Percentiles rank a stretch among this genome's conserved stretches.
phyloP scores from a whole-genome alignment of 2,797 vertebrate genomes.

The Acanthurus leucopareius region DNA sequence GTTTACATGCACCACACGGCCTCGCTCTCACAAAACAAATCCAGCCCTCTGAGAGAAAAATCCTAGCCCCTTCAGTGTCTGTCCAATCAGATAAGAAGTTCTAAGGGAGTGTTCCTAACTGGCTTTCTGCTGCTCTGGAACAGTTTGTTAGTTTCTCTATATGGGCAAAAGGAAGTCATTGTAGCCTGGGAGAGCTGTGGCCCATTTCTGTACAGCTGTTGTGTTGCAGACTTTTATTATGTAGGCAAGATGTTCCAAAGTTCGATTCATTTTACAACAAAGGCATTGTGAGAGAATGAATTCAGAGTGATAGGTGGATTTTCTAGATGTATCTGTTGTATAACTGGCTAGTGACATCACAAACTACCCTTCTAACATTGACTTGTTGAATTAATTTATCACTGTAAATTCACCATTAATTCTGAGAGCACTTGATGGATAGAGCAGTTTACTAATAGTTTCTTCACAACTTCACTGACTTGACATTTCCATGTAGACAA shows the following conservation, averaged over 20 bases:
- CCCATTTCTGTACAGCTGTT: slow-evolving; percentile 45
- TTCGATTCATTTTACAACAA: slow-evolving; percentile 47
- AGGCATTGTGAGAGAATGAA: slow-evolving; percentile 19
- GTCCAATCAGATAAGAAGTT: slow-evolving; percentile 67
- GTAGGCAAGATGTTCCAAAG: slow-evolving; percentile 38
- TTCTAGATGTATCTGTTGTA: neutral
- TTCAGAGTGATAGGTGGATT: slow-evolving; percentile 22
- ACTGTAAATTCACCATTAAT: neutral
- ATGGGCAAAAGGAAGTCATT: slow-evolving; percentile 56
- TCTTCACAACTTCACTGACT: neutral
- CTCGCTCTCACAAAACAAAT: slow-evolving; percentile 76
- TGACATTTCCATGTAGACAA: neutral
- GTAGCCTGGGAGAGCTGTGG: slow-evolving; percentile 43
- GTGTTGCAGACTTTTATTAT: slow-evolving; percentile 42
- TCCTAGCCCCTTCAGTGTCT: slow-evolving; percentile 41
- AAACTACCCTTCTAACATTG: neutral
- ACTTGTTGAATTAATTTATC: neutral
- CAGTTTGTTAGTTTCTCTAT: slow-evolving; percentile 52
- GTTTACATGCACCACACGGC: slow-evolving; percentile 81
- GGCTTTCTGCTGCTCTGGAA: slow-evolving; percentile 45
- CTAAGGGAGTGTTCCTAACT: slow-evolving; percentile 64
- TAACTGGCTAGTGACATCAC: neutral
- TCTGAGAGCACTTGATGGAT: too few species aligned
- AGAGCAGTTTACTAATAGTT: neutral
- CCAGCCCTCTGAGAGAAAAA: slow-evolving; percentile 70